Evolutionary conservation across 2,888 invertebrate species (phyloP), one percentile per base, ranked within the genome.

Genomic region (Perithous albicinctus): DNA sequence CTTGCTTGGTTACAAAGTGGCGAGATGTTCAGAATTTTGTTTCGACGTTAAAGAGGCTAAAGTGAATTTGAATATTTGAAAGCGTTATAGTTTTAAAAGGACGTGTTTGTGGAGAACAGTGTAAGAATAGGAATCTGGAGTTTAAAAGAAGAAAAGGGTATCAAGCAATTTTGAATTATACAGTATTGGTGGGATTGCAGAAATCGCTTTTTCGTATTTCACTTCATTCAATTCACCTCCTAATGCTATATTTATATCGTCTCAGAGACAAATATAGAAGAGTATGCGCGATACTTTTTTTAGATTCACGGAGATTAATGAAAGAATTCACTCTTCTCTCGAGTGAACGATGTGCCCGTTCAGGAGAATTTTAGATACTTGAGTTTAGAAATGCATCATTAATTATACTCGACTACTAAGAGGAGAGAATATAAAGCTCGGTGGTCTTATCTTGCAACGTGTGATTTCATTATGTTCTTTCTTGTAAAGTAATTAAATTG

Each of bases 221-320:
- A 7, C 38, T 38, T 7, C n/a, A 10, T n/a, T 54, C 6, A 8
- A 4, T 8, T 69, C 23, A 54, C 41, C 15, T 41, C 5, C 18
- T 20, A 8, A 8, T 18, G 12, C 32, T 23, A 12, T 35, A 48
- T 51, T 32, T 20, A 29, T 15, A 29, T 29, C 12, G 41, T 29
- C n/a, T 56, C 29, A 8, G 10, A 29, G 70, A 18, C 41, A 15
- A 18, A 56, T 32, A 5, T 12, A 18, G 6, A 43, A 48, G n/a
- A 48, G n/a, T n/a, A 74, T 35, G 59, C 38, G 8, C 6, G 38
- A 59, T 51, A 41, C 51, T 70, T 38, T 73, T 48, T 51, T 26
- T 38, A n/a, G 46, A 70, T 78, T 74, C 32, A 32, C 48, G 26
- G 78, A 82, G 81, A 82, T 82, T 78, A 74, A 82, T 82, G 78